Percentiles rank a stretch among this genome's conserved stretches.
These are phyloP conservation scores for Andrena camellia DNA, from an alignment of 2,888 invertebrate genomes.

Conservation along the genomic window DNA sequence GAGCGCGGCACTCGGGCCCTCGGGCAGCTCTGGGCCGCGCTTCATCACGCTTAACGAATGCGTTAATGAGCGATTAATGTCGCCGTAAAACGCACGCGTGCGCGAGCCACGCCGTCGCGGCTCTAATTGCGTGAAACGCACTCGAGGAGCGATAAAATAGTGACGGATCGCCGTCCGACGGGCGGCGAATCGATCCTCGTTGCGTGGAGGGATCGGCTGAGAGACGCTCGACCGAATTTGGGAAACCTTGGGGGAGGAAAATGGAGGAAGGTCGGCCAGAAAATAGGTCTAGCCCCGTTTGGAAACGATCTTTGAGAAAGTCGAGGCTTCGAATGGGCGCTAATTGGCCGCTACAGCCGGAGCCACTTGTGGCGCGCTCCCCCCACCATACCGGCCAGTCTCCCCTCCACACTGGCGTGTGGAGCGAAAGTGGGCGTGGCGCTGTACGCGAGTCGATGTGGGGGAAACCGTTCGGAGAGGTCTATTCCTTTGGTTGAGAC, in stretches of 20 bases:
- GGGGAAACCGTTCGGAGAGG: no score
- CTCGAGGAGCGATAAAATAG: constrained; percentile 13
- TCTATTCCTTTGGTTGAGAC: neutral
- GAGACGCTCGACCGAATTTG: neutral
- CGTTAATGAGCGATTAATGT: constrained; percentile 63
- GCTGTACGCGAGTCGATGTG: neutral
- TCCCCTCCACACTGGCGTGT: neutral
- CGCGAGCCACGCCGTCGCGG: neutral
- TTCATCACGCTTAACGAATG: constrained; percentile 60
- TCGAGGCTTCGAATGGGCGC: neutral
- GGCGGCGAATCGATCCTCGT: constrained; percentile 1
- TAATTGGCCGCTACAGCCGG: neutral
- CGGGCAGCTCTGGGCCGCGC: constrained; percentile 14
- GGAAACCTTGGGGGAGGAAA: neutral
- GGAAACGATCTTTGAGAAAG: neutral
- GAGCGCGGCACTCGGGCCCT: constrained; percentile 27
- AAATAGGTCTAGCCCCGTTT: neutral
- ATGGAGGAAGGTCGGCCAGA: constrained; percentile 1
- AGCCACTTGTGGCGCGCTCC: neutral
- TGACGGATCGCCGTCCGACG: neutral
- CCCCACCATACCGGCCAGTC: neutral
- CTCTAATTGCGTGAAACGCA: constrained; percentile 22
- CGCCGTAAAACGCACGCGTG: constrained; percentile 5
- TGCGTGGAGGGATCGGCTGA: neutral
- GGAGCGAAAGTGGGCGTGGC: neutral